These are phyloP conservation scores for Himalopsyche tibetana DNA, from an alignment of 2,888 invertebrate genomes.

Conservation along the genomic window DNA sequence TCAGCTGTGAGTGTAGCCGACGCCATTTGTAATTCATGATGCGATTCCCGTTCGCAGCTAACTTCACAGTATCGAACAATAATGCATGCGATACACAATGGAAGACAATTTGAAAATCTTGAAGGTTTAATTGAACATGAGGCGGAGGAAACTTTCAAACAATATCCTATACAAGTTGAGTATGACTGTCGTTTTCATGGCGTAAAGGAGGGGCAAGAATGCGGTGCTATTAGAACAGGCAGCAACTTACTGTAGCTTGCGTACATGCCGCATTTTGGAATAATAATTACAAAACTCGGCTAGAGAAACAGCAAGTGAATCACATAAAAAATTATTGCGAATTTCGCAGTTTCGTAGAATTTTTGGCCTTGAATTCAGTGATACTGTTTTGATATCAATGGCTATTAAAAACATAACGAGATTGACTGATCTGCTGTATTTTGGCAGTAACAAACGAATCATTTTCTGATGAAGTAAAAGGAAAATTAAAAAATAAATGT, in stretches of 20 bases:
- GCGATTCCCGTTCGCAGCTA: background rate
- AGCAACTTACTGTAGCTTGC: conserved; percentile 18
- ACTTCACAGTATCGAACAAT: background rate
- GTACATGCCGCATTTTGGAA: background rate
- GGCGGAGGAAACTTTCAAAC: background rate
- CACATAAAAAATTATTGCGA: background rate
- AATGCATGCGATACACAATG: background rate
- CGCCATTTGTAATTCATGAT: conserved; percentile 2
- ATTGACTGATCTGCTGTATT: background rate
- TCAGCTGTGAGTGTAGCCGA: background rate
- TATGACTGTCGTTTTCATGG: background rate
- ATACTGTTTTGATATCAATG: background rate
- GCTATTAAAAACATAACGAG: background rate
- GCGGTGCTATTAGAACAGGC: background rate
- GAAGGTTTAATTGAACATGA: background rate
- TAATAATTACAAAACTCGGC: background rate
- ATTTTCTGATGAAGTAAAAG: background rate
- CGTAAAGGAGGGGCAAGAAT: background rate
- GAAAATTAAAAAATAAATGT: too few relatives aligned
- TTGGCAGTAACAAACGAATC: background rate
- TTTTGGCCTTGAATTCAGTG: background rate
- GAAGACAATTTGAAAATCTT: conserved; percentile 27
- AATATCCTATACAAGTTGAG: background rate
- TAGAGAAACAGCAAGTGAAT: conserved; percentile 11
- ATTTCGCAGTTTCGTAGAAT: background rate